A percentile compares a stretch with the other conserved stretches of the same genome.
Evolutionary conservation across 2,113 vertebrate genomes (phyloP).

Genomic region (Brachyistius frenatus): DNA sequence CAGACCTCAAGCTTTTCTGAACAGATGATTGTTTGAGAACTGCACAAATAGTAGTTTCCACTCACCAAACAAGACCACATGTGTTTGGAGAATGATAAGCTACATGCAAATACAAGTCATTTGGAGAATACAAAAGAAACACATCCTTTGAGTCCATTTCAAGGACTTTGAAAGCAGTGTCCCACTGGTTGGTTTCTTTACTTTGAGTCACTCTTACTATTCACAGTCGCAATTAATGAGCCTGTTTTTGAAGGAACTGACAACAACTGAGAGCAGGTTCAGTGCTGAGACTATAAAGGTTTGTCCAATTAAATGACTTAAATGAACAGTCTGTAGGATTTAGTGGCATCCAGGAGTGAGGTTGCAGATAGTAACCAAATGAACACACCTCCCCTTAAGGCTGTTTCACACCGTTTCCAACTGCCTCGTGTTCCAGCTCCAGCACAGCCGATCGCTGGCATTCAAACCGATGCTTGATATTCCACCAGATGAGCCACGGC

Average conservation of each 20-base stretch:
- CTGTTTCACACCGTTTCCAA: too few relatives aligned
- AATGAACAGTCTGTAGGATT: too few relatives aligned
- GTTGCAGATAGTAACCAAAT: too few relatives aligned
- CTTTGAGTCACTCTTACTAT: conserved; percentile 3
- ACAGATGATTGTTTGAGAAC: conserved; percentile 3
- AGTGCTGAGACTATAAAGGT: not conserved
- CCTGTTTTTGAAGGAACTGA: not conserved
- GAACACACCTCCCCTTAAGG: too few relatives aligned
- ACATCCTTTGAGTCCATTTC: not conserved
- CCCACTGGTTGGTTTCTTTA: not conserved
- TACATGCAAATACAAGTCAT: not conserved
- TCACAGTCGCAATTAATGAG: not conserved
- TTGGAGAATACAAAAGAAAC: conserved; percentile 31
- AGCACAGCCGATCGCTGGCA: too few relatives aligned
- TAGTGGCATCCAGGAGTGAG: too few relatives aligned
- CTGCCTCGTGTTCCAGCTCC: too few relatives aligned
- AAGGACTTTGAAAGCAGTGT: not conserved
- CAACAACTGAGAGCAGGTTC: not conserved
- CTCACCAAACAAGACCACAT: not conserved
- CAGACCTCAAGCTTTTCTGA: conserved; percentile 8
- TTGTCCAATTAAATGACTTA: not conserved
- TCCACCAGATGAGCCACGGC: too few relatives aligned
- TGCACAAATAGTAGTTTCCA: conserved; percentile 9
- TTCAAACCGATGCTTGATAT: too few relatives aligned
- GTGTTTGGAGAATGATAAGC: conserved; percentile 13